A percentile compares a stretch with the other conserved stretches of the same genome.
Conservation (phyloP, 2,797 vertebrate species). For the Spinus pinus region DNA sequence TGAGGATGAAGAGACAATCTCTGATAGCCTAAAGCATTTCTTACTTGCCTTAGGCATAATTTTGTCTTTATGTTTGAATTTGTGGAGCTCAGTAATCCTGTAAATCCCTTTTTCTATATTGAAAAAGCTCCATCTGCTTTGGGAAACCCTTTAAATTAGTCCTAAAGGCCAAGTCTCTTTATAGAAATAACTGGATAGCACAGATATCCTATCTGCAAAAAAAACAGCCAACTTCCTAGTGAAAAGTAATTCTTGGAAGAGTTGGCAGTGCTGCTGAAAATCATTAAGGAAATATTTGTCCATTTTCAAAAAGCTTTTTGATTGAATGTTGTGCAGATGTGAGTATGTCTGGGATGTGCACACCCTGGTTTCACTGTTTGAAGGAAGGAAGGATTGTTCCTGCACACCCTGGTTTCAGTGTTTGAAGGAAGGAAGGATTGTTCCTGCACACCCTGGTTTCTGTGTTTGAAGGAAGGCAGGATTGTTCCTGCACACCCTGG, state of each 20-base stretch:
- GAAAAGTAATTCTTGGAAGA: not conserved
- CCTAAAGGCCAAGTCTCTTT: conserved; percentile 55
- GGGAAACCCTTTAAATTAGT: conserved; percentile 50
- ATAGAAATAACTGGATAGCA: conserved; percentile 2
- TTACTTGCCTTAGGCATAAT: not conserved
- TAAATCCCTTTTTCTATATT: conserved; percentile 32
- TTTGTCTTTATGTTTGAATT: conserved; percentile 10
- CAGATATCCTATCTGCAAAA: not conserved
- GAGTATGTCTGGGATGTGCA: not conserved
- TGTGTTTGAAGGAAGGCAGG: not conserved
- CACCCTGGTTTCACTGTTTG: too few relatives aligned
- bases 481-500: not conserved
- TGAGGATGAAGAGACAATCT: not conserved
- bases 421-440: not conserved
- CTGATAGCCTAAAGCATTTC: not conserved
- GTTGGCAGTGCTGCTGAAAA: not conserved
- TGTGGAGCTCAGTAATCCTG: not conserved
- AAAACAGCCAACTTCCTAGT: not conserved
- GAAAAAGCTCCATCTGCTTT: conserved; percentile 26
- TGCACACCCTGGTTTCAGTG: not conserved
- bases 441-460: not conserved
- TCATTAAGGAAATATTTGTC: conserved; percentile 7
- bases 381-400: not conserved
- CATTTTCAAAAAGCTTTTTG: not conserved
- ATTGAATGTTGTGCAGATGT: not conserved